A percentile compares a stretch with the other conserved stretches of the same genome.
These are phyloP conservation scores for Netelia inedita DNA, from an alignment of 2,888 invertebrate species.

Conservation along the genomic window DNA sequence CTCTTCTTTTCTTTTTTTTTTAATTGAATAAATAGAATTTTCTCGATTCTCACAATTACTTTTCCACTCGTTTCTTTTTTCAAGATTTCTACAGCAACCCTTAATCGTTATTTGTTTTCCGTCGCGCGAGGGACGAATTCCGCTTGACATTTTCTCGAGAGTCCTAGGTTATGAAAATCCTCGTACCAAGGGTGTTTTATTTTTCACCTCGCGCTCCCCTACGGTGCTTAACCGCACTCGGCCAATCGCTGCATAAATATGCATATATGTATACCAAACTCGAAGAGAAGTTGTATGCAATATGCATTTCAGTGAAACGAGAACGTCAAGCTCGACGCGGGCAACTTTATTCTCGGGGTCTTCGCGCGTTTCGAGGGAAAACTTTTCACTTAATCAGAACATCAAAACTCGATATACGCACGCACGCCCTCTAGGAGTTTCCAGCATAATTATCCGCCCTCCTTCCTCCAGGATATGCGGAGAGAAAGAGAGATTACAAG, in stretches of 20 bases:
- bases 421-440: conserved; percentile 6
- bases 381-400: conserved; percentile 44
- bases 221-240: too few species aligned
- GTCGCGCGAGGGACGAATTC: too few species aligned
- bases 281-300: conserved; percentile 3
- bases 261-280: not conserved
- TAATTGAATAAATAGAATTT: not conserved
- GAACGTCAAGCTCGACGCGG: not conserved
- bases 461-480: too few species aligned
- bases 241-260: not conserved
- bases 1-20: too few species aligned
- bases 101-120: too few species aligned
- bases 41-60: too few species aligned
- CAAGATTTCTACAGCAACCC: too few species aligned
- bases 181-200: too few species aligned
- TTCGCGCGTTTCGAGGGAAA: conserved; percentile 5
- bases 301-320: conserved; percentile 14
- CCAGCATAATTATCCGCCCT: conserved; percentile 4
- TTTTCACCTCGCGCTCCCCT: too few species aligned
- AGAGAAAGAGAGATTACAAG: not conserved
- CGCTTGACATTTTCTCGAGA: too few species aligned
- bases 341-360: conserved; percentile 22
- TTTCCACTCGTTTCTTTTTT: too few species aligned
- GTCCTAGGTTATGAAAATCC: too few species aligned
- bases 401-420: not conserved